Evolutionary conservation across 1,140 invertebrate species (phyloP).

Genomic region (Ceratitis capitata): DNA sequence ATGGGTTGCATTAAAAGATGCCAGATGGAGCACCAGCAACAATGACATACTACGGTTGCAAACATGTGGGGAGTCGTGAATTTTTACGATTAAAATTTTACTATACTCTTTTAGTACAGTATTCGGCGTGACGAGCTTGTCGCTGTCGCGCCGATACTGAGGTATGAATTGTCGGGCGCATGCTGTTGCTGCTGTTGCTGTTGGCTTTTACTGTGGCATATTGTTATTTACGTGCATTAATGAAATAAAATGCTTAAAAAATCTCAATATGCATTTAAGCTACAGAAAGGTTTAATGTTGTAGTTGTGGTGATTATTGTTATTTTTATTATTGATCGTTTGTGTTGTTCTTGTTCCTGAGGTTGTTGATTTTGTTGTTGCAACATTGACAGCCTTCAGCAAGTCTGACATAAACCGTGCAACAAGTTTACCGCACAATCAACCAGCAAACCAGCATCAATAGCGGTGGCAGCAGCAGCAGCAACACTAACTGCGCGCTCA

Average conservation of each 20-base stretch:
- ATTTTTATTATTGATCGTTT: background rate
- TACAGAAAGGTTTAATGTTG: background rate
- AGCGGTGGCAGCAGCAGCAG: background rate
- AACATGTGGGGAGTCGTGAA: background rate
- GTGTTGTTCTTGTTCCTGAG: too few relatives aligned
- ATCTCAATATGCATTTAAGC: background rate
- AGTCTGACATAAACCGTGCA: background rate
- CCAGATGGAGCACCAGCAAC: background rate
- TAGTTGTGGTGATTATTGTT: background rate
- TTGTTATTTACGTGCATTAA: slow-evolving; percentile 35
- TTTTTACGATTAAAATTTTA: slow-evolving; percentile 35
- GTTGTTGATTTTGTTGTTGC: background rate
- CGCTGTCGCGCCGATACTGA: background rate
- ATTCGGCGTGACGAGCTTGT: background rate
- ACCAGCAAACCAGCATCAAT: background rate
- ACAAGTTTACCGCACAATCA: slow-evolving; percentile 21
- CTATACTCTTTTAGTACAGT: too few relatives aligned
- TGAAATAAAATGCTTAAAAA: slow-evolving; percentile 29
- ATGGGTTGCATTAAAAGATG: slow-evolving; percentile 18
- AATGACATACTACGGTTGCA: background rate
- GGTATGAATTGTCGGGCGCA: background rate
- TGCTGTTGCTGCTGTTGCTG: background rate
- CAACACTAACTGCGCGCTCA: slow-evolving; percentile 12
- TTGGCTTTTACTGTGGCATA: background rate
- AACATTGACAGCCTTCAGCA: slow-evolving; percentile 22